Evolutionary conservation across 2,888 invertebrate species (phyloP).

Genomic region (Chymomyza caudatula): DNA sequence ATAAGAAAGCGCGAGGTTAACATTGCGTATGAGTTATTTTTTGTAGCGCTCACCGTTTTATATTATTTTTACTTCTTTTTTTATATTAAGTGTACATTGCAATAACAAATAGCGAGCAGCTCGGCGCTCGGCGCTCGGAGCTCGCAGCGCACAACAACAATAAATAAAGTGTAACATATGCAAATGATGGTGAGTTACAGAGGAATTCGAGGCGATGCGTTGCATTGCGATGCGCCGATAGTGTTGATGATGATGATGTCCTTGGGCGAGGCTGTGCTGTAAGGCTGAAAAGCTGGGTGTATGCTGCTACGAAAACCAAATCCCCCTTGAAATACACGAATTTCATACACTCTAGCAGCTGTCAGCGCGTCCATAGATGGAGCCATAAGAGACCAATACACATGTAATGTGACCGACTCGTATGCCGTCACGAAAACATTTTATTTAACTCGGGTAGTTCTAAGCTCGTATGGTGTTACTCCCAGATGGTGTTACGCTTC

Average conservation of each 20-base stretch:
- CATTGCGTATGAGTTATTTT: conserved; percentile 68
- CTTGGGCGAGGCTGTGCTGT: conserved; percentile 17
- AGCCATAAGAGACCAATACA: no score
- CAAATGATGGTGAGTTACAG: conserved; percentile 61
- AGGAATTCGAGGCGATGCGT: conserved; percentile 31
- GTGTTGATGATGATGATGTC: conserved; percentile 36
- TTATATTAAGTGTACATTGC: not conserved
- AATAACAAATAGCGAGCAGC: not conserved
- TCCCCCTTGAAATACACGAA: not conserved
- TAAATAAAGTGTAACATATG: conserved; percentile 71
- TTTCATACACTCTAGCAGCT: not conserved
- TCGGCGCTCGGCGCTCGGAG: not conserved
- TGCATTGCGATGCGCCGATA: conserved; percentile 26
- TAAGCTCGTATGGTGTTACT: no score
- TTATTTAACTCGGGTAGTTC: no score
- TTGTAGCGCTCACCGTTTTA: not conserved
- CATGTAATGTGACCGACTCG: no score
- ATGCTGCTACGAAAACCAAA: not conserved
- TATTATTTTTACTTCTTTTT: not conserved
- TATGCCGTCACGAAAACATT: no score
- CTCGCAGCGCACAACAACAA: conserved; percentile 32
- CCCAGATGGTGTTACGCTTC: no score
- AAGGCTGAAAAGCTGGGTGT: not conserved
- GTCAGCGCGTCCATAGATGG: no score
- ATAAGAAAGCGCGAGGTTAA: conserved; percentile 54